Percentiles rank a stretch among this genome's conserved stretches.
phyloP scores from a whole-genome alignment of 2,113 vertebrate species.

The Natator depressus region DNA sequence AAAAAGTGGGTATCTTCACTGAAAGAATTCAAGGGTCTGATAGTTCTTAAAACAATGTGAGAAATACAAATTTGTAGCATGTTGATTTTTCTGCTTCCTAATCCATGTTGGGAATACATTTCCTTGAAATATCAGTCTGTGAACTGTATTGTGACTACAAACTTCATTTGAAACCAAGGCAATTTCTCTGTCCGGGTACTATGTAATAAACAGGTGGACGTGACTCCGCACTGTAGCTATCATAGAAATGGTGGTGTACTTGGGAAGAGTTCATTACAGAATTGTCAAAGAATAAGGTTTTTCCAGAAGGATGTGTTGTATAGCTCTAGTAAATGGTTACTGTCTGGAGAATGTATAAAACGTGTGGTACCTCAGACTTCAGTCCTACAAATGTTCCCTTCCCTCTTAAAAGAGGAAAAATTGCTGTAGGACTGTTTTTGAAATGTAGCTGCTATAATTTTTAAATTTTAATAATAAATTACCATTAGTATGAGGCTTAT shows the following conservation, averaged over 20 bases:
- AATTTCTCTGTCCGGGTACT: fast-evolving
- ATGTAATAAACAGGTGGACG: fast-evolving
- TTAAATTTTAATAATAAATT: constrained; percentile 68
- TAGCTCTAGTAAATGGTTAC: neutral
- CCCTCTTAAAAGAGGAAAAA: neutral
- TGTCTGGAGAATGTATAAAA: fast-evolving
- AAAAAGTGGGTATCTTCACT: neutral
- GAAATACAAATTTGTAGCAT: neutral
- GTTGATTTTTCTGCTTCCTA: neutral
- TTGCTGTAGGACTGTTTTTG: neutral
- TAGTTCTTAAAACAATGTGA: neutral
- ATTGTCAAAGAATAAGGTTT: fast-evolving
- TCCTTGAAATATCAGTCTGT: fast-evolving
- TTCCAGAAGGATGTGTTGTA: neutral
- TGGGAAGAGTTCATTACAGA: neutral
- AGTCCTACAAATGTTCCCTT: neutral
- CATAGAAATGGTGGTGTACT: neutral
- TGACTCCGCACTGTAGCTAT: neutral
- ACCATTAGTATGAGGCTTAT: constrained; percentile 68
- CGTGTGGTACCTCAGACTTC: fast-evolving
- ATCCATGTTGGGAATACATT: neutral
- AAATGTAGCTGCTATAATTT: constrained; percentile 8
- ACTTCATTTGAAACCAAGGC: fast-evolving
- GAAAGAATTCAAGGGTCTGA: neutral
- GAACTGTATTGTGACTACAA: neutral